These are phyloP conservation scores for Seladonia tumulorum DNA, from an alignment of 2,888 invertebrate genomes.

Conservation along the genomic window DNA sequence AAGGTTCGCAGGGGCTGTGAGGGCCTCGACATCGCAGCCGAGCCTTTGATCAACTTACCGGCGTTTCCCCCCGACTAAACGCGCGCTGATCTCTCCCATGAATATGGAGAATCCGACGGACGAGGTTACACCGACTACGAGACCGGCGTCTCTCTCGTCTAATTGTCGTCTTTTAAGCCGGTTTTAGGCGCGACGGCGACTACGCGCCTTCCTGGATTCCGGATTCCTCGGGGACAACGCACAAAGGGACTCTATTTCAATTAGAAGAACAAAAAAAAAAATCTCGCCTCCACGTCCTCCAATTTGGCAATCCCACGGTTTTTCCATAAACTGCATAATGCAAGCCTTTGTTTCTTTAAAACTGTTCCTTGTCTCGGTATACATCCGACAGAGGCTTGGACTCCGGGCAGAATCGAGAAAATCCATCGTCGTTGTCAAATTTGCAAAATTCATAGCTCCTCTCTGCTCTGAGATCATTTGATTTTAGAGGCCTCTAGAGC, in stretches of 20 bases:
- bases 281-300: background rate
- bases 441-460: background rate
- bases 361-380: background rate
- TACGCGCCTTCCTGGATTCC: background rate
- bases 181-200: conserved; percentile 59
- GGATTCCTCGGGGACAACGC: background rate
- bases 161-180: conserved; percentile 78
- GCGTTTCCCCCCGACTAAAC: conserved; percentile 80
- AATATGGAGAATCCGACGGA: conserved; percentile 76
- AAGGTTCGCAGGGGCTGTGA: conserved; percentile 77
- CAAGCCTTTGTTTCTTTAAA: background rate
- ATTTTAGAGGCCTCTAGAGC: too few species aligned
- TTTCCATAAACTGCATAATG: background rate
- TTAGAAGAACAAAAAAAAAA: background rate
- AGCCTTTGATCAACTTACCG: conserved; percentile 82
- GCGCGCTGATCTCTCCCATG: conserved; percentile 80
- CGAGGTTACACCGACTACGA: conserved; percentile 59
- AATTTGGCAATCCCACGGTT: background rate
- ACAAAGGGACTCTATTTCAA: background rate
- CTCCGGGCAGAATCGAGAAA: background rate
- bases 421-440: background rate
- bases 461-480: too few species aligned
- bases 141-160: conserved; percentile 68
- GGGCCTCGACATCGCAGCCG: conserved; percentile 74
- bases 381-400: background rate